These are phyloP conservation scores for Lacerta bilineata DNA, from an alignment of 2,797 vertebrate species.

Conservation along the genomic window DNA sequence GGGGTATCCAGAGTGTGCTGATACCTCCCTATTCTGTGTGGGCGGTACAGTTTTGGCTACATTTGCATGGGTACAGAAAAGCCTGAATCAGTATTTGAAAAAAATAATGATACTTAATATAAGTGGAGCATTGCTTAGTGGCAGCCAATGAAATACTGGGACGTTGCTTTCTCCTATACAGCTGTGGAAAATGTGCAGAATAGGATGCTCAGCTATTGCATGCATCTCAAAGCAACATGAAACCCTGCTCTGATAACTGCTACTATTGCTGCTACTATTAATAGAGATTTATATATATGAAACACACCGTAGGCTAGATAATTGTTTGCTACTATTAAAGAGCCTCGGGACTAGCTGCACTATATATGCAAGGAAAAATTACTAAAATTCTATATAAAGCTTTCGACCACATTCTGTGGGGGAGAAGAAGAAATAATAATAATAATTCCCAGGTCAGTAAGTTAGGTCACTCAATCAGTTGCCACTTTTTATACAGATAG, in stretches of 20 bases:
- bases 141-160: too few species aligned
- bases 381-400: constrained; percentile 52
- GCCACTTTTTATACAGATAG: constrained; percentile 64
- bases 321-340: constrained; percentile 37
- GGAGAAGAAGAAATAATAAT: constrained; percentile 49
- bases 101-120: not conserved
- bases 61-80: not conserved
- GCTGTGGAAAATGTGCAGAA: not conserved
- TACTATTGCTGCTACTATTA: not conserved
- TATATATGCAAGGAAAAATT: constrained; percentile 32
- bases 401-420: constrained; percentile 58
- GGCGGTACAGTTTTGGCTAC: not conserved
- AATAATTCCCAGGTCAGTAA: constrained; percentile 66
- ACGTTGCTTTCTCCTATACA: not conserved
- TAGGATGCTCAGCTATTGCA: not conserved
- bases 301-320: constrained; percentile 24
- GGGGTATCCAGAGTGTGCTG: too few species aligned
- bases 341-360: constrained; percentile 35
- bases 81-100: not conserved
- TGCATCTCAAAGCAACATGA: not conserved
- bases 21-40: not conserved
- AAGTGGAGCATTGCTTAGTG: not conserved
- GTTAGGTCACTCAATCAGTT: constrained; percentile 71
- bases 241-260: not conserved
- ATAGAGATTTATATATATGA: constrained; percentile 29